A percentile compares a stretch with the other conserved stretches of the same genome.
Conservation (phyloP, 2,888 invertebrate genomes). For the Melanchra persicariae region DNA sequence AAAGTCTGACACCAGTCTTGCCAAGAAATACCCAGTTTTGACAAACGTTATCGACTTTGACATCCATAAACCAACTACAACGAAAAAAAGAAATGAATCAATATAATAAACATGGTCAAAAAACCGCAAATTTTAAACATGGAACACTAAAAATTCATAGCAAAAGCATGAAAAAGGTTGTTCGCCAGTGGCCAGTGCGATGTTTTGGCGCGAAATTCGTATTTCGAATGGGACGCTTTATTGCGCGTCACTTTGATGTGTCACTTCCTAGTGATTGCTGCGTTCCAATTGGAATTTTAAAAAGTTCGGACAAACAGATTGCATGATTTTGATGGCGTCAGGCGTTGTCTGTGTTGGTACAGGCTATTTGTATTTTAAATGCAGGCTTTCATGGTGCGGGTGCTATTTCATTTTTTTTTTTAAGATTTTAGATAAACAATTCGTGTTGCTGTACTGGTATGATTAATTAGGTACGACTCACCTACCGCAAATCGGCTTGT, state of each 20-base stretch:
- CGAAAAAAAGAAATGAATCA: slow-evolving; percentile 24
- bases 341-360: slow-evolving; percentile 54
- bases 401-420: not conserved
- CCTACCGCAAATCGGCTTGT: not conserved
- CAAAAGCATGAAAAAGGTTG: slow-evolving; percentile 56
- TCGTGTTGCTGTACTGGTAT: not conserved
- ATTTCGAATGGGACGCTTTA: slow-evolving; percentile 74
- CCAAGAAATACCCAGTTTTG: too few relatives aligned
- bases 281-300: slow-evolving; percentile 75
- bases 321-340: slow-evolving; percentile 68
- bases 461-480: not conserved
- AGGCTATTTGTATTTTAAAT: slow-evolving; percentile 40
- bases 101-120: slow-evolving; percentile 25
- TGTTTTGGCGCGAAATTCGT: slow-evolving; percentile 69
- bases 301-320: slow-evolving; percentile 80
- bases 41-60: slow-evolving; percentile 8
- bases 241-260: slow-evolving; percentile 79
- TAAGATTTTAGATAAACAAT: slow-evolving; percentile 18
- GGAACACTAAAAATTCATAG: slow-evolving; percentile 62
- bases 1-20: too few relatives aligned
- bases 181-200: slow-evolving; percentile 52
- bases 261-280: slow-evolving; percentile 76
- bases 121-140: slow-evolving; percentile 57
- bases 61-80: slow-evolving; percentile 7
- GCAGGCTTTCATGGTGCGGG: slow-evolving; percentile 19